These are phyloP conservation scores for Pollimyrus isidori DNA, from an alignment of 2,113 vertebrate species.

Conservation along the genomic window DNA sequence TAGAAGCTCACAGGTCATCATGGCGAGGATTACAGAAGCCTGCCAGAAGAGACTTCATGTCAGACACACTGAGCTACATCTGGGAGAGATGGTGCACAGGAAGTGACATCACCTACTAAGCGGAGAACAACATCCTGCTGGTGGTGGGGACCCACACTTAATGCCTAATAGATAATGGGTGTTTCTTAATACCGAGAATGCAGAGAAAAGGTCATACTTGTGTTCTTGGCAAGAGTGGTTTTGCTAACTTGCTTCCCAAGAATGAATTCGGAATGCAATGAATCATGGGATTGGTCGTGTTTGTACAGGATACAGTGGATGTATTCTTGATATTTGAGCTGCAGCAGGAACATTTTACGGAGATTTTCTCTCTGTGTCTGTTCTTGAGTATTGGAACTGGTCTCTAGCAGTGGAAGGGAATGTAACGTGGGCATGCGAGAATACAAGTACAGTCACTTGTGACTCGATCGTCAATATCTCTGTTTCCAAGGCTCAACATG, in stretches of 20 bases:
- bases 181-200: background rate
- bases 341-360: background rate
- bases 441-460: background rate
- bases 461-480: background rate
- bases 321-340: background rate
- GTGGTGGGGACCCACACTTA: background rate
- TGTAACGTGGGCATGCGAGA: background rate
- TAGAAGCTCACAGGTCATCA: background rate
- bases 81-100: background rate
- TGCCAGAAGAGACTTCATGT: background rate
- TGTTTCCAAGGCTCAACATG: background rate
- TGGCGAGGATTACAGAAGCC: background rate
- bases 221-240: background rate
- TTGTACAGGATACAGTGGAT: background rate
- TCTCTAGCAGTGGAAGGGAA: background rate
- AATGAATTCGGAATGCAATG: background rate
- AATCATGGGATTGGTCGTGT: background rate
- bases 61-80: background rate
- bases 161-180: background rate
- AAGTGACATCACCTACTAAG: background rate
- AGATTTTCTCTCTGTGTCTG: background rate
- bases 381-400: background rate
- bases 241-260: background rate
- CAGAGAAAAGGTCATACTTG: background rate
- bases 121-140: background rate